Evolutionary conservation across 2,888 invertebrate species (phyloP).

Genomic region (Cheilosia vulpina): DNA sequence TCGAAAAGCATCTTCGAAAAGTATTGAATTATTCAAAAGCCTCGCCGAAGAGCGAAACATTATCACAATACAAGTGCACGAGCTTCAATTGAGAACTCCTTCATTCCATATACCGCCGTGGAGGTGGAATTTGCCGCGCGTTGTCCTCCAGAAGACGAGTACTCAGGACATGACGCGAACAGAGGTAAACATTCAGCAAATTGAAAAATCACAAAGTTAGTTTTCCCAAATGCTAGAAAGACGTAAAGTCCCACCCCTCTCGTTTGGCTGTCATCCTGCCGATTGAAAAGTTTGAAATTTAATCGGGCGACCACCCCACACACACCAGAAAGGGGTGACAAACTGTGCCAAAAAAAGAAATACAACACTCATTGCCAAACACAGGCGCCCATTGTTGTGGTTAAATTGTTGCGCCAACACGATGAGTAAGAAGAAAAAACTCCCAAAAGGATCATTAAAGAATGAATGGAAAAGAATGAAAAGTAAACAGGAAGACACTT

Average conservation of each 20-base stretch:
- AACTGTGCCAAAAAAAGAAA: slow-evolving; percentile 27
- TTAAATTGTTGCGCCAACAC: slow-evolving; percentile 62
- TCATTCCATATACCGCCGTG: neutral
- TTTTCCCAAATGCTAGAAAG: slow-evolving; percentile 37
- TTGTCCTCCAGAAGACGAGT: slow-evolving; percentile 20
- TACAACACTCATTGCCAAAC: slow-evolving; percentile 68
- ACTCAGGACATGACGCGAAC: slow-evolving; percentile 26
- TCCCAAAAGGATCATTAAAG: slow-evolving; percentile 69
- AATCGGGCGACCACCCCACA: slow-evolving; percentile 43
- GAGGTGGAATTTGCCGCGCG: slow-evolving; percentile 11
- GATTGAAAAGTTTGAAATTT: slow-evolving; percentile 69
- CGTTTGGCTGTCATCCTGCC: slow-evolving; percentile 31
- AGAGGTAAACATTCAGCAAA: slow-evolving; percentile 66
- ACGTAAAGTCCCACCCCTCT: slow-evolving; percentile 6
- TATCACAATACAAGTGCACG: slow-evolving; percentile 53
- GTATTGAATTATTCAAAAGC: slow-evolving; percentile 75
- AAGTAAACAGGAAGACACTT: slow-evolving; percentile 64
- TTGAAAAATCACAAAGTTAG: slow-evolving; percentile 75
- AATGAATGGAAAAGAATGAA: slow-evolving; percentile 70
- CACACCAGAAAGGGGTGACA: slow-evolving; percentile 42
- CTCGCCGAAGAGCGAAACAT: slow-evolving; percentile 64
- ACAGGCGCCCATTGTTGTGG: slow-evolving; percentile 69
- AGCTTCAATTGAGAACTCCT: neutral
- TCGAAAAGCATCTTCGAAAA: slow-evolving; percentile 51
- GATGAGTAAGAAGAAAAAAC: slow-evolving; percentile 18